These are phyloP conservation scores for Hippopotamus amphibius DNA, from an alignment of 2,113 vertebrate genomes.

Conservation along the genomic window DNA sequence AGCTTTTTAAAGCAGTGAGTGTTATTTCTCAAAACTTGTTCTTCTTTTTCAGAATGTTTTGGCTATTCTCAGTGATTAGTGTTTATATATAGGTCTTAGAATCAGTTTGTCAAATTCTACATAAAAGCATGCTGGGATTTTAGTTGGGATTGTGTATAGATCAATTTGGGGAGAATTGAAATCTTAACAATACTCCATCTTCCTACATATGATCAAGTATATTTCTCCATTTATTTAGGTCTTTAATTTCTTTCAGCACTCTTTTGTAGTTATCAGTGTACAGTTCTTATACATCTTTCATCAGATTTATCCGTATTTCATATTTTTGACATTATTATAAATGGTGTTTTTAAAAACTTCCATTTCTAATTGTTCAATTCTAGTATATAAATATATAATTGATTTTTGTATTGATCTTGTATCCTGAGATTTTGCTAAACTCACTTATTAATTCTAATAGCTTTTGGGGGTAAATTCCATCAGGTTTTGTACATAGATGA, in stretches of 20 bases:
- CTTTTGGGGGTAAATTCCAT: not conserved
- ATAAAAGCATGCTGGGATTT: not conserved
- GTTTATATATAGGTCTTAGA: conserved; percentile 30
- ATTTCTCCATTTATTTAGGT: not conserved
- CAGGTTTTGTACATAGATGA: not conserved
- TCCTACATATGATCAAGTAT: not conserved
- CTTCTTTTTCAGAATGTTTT: not conserved
- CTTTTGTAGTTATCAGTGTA: not conserved
- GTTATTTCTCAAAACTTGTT: not conserved
- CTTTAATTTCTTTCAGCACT: not conserved
- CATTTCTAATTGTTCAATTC: not conserved
- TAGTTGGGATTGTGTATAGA: not conserved
- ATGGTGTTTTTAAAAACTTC: not conserved
- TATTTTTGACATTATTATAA: not conserved
- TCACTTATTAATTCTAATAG: not conserved
- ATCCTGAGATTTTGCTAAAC: conserved; percentile 3
- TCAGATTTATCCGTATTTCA: conserved; percentile 18
- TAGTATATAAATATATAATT: not conserved
- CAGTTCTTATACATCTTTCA: not conserved
- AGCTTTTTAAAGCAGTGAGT: not conserved
- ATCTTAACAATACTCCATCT: not conserved
- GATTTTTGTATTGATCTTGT: not conserved
- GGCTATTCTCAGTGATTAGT: not conserved
- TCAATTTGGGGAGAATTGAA: not conserved
- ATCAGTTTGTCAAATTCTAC: not conserved